Percentiles rank a stretch among this genome's conserved stretches.
These are phyloP conservation scores for Mycteria americana DNA, from an alignment of 2,797 vertebrate species.

Conservation along the genomic window DNA sequence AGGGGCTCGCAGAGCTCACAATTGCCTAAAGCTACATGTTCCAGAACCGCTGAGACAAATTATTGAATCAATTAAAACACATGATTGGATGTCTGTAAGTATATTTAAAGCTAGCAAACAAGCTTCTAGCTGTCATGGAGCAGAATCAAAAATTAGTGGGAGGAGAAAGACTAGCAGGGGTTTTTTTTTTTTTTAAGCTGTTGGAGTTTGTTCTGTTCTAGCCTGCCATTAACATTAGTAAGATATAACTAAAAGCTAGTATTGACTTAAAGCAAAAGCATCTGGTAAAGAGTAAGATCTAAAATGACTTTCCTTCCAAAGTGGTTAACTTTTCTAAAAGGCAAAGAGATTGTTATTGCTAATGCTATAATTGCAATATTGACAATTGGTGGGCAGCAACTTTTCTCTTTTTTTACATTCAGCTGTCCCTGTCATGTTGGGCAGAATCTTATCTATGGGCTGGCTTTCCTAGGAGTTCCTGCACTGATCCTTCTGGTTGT, in stretches of 20 bases:
- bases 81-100: not conserved
- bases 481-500: conserved; percentile 74
- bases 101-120: conserved; percentile 16
- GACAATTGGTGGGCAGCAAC: conserved; percentile 72
- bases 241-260: not conserved
- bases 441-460: conserved; percentile 74
- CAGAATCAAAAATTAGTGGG: not conserved
- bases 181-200: not conserved
- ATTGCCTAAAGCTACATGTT: not conserved
- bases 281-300: not conserved
- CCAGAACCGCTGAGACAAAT: not conserved
- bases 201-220: not conserved
- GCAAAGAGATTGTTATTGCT: conserved; percentile 63
- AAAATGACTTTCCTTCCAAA: conserved; percentile 53
- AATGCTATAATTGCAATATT: conserved; percentile 71
- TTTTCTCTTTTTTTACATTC: conserved; percentile 75
- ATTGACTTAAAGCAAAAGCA: not conserved
- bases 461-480: conserved; percentile 75
- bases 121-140: not conserved
- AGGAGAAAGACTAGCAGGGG: not conserved
- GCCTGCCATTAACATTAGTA: not conserved
- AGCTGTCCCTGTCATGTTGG: conserved; percentile 76
- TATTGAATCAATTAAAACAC: conserved; percentile 24
- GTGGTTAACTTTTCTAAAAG: conserved; percentile 69
- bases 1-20: not conserved